Percentiles rank a stretch among this genome's conserved stretches.
These are phyloP conservation scores for Labroides dimidiatus DNA, from an alignment of 2,797 vertebrate genomes.

Conservation along the genomic window DNA sequence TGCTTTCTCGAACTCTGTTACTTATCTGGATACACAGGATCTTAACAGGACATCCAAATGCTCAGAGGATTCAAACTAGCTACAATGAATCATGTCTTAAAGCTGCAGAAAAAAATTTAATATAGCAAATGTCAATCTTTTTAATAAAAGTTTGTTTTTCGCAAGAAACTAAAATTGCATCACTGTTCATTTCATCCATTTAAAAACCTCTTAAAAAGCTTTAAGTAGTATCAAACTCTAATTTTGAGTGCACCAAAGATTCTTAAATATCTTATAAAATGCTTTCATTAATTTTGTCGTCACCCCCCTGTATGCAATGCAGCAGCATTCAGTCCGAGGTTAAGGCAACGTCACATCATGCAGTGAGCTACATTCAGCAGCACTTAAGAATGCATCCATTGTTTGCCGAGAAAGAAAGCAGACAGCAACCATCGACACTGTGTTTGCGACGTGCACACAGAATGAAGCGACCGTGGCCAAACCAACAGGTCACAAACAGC, in stretches of 20 bases:
- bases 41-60: too few species aligned
- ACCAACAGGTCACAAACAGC: conserved; percentile 15
- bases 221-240: too few species aligned
- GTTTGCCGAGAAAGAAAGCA: conserved; percentile 43
- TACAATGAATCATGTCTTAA: too few species aligned
- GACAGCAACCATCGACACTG: conserved; percentile 25
- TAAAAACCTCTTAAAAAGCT: too few species aligned
- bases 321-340: conserved; percentile 46
- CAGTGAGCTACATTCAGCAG: conserved; percentile 54
- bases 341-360: conserved; percentile 58
- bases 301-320: conserved; percentile 47
- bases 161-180: too few species aligned
- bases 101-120: too few species aligned
- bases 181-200: too few species aligned
- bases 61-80: too few species aligned
- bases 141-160: too few species aligned
- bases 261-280: background rate
- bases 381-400: conserved; percentile 31
- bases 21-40: too few species aligned
- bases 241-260: too few species aligned
- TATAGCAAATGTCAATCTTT: too few species aligned
- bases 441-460: conserved; percentile 35
- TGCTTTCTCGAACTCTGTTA: background rate
- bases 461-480: conserved; percentile 12
- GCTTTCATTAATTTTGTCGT: conserved; percentile 31